Base-by-base conservation (phyloP, 2,888 invertebrate species). In the Eugnorisma glareosa region DNA sequence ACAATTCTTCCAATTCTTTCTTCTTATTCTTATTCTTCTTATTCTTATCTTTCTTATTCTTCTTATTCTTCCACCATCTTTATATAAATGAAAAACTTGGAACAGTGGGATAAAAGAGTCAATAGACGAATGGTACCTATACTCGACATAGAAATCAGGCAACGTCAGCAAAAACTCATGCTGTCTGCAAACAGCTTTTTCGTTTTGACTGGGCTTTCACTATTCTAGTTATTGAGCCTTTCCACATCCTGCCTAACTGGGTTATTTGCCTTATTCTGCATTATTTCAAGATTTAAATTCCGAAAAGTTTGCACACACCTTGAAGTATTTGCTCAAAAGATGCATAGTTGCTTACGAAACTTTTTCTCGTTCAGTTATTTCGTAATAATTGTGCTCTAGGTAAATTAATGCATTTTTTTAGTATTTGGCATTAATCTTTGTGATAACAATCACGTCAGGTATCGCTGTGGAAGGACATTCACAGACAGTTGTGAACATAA, bases 281-380 rank as follows among this genome's bases (percentile, higher is more conserved):
- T 45, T 67, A 71, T 51, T 71, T 43, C 15, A 64, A 64, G 35
- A 64, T 15, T 31, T 57, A 15, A 40, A 61, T 21, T 15, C 40
- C 8, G 31, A 64, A 67, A 21, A 43, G 48, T 73, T 66, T 63
- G n/a, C n/a, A 45, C 51, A 31, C 40, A 77, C 31, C 70, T 76
- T 40, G 37, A 45, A n/a, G 3, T 31, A 1, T 57, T 78, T 57
- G 21, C 10, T 37, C 10, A 28, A 45, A 40, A 48, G 11, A n/a
- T 31, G 35, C 37, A 66, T n/a, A 37, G n/a, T 15, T 24, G 40
- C 37, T 77, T 70, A 35, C 40, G 40, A 59, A 67, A 71, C n/a
- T n/a, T 43, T 40, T 57, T 77, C 40, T 71, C 28, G 21, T 64
- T 75, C n/a, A 57, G 10, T 66, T 43, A 66, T 57, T 66, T 69